Percentiles rank a stretch among this genome's conserved stretches.
These are phyloP conservation scores for Scyliorhinus canicula DNA, from an alignment of 2,797 vertebrate species.

Conservation along the genomic window DNA sequence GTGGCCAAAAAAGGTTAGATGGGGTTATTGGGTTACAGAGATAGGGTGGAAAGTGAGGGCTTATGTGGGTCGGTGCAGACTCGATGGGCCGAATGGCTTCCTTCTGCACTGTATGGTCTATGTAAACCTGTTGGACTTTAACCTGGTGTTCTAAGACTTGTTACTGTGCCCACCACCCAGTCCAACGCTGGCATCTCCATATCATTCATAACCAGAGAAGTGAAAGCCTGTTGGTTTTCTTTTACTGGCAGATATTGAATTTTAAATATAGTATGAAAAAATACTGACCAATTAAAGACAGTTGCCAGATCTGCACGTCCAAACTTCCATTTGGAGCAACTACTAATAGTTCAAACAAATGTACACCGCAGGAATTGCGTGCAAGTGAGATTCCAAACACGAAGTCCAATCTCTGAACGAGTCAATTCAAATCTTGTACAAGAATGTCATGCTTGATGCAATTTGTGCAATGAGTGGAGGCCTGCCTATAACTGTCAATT, in stretches of 20 bases:
- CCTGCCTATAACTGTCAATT: background rate
- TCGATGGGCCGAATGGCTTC: too few species aligned
- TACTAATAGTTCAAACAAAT: background rate
- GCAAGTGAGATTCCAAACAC: background rate
- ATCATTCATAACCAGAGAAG: background rate
- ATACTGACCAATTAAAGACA: background rate
- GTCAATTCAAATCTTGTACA: background rate
- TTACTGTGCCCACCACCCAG: too few species aligned
- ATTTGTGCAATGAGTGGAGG: background rate
- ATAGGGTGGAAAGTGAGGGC: too few species aligned
- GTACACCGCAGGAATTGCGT: background rate
- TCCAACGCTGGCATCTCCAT: too few species aligned
- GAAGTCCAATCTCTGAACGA: background rate
- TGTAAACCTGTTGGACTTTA: too few species aligned
- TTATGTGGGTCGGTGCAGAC: too few species aligned
- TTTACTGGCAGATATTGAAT: background rate
- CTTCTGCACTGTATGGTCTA: too few species aligned
- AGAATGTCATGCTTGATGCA: background rate
- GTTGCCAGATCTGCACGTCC: background rate
- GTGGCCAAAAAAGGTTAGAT: too few species aligned
- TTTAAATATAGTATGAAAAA: background rate
- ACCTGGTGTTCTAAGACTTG: too few species aligned
- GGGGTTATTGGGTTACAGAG: too few species aligned
- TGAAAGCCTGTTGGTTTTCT: background rate
- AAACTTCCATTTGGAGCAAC: background rate